Conservation (phyloP, 2,888 invertebrate species). For the Lumbricus terrestris region DNA sequence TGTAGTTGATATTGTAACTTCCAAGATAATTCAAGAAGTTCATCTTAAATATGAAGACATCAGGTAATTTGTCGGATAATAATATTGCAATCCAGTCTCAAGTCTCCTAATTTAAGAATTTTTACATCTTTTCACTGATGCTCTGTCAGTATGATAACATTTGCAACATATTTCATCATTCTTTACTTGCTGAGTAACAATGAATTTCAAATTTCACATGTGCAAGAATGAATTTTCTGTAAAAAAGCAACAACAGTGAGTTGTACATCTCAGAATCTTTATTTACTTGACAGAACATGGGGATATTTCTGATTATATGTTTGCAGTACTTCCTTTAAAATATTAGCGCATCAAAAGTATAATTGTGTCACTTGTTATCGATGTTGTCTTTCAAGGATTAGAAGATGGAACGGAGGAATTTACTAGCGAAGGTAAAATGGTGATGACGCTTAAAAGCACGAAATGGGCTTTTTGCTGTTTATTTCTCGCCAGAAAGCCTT, state of each 20-base stretch:
- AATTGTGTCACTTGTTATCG: background rate
- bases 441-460: background rate
- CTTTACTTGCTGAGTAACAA: too few species aligned
- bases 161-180: too few species aligned
- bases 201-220: too few species aligned
- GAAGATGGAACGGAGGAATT: background rate
- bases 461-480: background rate
- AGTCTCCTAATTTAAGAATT: too few species aligned
- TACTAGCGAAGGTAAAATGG: background rate
- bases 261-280: background rate
- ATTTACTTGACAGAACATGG: background rate
- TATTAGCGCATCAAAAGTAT: background rate
- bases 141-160: too few species aligned
- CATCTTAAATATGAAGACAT: too few species aligned
- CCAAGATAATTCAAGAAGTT: background rate
- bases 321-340: background rate
- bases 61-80: too few species aligned
- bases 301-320: background rate
- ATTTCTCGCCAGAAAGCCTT: background rate
- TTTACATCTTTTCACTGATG: too few species aligned
- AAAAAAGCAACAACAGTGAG: background rate
- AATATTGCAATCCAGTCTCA: too few species aligned
- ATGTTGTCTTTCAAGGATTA: constrained; percentile 14
- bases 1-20: background rate
- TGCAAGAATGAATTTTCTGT: background rate